Evolutionary conservation across 2,888 invertebrate genomes (phyloP).

Genomic region (Parapristionchus giblindavisi): DNA sequence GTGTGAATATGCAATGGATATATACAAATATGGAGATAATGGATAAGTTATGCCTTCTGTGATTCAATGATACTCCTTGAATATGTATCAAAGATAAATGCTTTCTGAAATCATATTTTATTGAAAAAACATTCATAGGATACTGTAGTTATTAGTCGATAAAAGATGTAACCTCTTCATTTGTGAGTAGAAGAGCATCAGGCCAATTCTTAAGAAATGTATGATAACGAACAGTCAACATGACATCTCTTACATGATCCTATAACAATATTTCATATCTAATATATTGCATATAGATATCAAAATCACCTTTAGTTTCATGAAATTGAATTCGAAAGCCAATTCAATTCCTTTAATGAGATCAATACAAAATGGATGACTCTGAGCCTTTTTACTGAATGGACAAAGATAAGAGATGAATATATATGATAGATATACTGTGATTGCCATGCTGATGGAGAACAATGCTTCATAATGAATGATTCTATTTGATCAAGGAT

Average conservation of each 20-base stretch:
- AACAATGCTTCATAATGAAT: constrained; percentile 14
- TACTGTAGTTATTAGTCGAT: background rate
- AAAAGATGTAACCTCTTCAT: background rate
- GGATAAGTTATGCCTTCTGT: background rate
- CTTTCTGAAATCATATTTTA: background rate
- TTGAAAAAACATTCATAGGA: background rate
- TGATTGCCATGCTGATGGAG: constrained; percentile 8
- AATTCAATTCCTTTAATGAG: constrained; percentile 9
- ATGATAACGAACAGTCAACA: background rate
- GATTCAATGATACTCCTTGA: background rate
- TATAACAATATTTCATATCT: background rate
- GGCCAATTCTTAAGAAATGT: background rate
- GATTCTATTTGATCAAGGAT: background rate
- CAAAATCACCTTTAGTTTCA: background rate
- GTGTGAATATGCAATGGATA: background rate
- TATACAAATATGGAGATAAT: background rate
- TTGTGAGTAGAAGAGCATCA: background rate
- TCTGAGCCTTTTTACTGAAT: constrained; percentile 16
- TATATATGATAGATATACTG: background rate
- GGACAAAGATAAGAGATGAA: background rate
- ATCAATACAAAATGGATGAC: constrained; percentile 3
- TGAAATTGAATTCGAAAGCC: background rate
- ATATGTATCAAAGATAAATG: constrained; percentile 6
- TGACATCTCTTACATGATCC: background rate
- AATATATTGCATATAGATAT: too few species aligned